Evolutionary conservation across 2,888 invertebrate species (phyloP), one percentile per base, ranked within the genome.

Genomic region (Micoletzkya japonica): DNA sequence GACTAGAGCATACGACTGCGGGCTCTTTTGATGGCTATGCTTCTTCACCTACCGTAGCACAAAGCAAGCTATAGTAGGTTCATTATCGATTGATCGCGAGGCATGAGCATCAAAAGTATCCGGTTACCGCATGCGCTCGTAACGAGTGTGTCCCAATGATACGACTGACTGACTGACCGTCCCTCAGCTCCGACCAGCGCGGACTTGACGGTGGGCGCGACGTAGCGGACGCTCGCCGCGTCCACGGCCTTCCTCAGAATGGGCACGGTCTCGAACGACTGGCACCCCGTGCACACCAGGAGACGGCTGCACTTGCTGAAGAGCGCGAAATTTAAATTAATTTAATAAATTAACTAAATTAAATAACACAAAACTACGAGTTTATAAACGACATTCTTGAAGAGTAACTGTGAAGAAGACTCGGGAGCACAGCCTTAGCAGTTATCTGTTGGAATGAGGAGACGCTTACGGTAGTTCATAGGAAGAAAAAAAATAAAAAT

Each of bases 211-310:
- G 30, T 24, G 1, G 67, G 57, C 7, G 67, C 57, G 4, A 44
- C 32, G 26, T 57, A 67, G 20, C 36, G 37, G 24, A 54, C 36
- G 30, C 67, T 56, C n/a, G 20, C 49, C 7, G 39, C 67, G 0
- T 67, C 57, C 14, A 30, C 70, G 14, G 72, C 67, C 61, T 82
- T 81, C 37, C 74, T 80, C 28, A 93, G 92, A 61, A 96, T 85
- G 0, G 92, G 91, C 74, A 93, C 93, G 1, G 94, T 87, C 0
- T 90, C 90, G 70, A 91, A 89, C 58, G 90, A 90, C 77, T 93
- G 93, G 86, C 98, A 98, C 0, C 94, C 95, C 1, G 90, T 90
- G 86, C 97, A 98, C 78, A 92, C 91, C 86, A 92, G 93, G 2
- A 95, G 90, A 89, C 92, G 90, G 0, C 94, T 91, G 61, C 93